These are phyloP conservation scores for Epicampocera succincta DNA, from an alignment of 2,888 invertebrate genomes.

Conservation along the genomic window DNA sequence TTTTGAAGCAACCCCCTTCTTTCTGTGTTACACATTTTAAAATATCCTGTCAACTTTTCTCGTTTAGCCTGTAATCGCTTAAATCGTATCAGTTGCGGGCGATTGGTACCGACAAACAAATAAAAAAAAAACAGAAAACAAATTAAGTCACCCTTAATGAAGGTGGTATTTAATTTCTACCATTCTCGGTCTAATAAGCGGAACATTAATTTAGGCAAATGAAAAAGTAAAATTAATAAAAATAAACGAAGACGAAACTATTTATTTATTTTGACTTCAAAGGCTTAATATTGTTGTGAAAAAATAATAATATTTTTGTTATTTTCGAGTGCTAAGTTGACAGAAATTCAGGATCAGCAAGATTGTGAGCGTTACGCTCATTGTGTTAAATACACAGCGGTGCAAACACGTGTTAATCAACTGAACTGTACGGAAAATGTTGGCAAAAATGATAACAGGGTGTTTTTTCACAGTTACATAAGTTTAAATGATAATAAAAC, in stretches of 20 bases:
- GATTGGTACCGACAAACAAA: conserved; percentile 46
- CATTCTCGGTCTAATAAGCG: conserved; percentile 73
- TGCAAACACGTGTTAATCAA: not conserved
- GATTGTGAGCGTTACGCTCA: conserved; percentile 15
- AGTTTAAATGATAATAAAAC: too few relatives aligned
- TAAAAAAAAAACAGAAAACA: conserved; percentile 70
- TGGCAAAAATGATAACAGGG: not conserved
- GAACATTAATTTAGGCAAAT: conserved; percentile 63
- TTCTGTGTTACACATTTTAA: conserved; percentile 22
- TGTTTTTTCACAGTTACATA: too few relatives aligned
- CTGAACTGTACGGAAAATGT: not conserved
- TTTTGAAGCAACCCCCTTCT: conserved; percentile 35
- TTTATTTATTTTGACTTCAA: conserved; percentile 29
- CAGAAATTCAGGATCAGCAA: conserved; percentile 33
- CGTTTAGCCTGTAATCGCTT: conserved; percentile 57
- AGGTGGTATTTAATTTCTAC: conserved; percentile 79
- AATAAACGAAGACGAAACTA: not conserved
- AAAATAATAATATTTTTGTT: conserved; percentile 14
- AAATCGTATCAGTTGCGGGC: conserved; percentile 70
- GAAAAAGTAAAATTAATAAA: conserved; percentile 1
- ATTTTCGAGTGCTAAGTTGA: conserved; percentile 34
- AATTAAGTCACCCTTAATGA: conserved; percentile 81
- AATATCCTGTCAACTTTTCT: conserved; percentile 21
- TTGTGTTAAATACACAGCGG: conserved; percentile 5
- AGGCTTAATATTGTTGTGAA: conserved; percentile 19